phyloP scores from a whole-genome alignment of 2,113 vertebrate species.

The Ellobius talpinus region DNA sequence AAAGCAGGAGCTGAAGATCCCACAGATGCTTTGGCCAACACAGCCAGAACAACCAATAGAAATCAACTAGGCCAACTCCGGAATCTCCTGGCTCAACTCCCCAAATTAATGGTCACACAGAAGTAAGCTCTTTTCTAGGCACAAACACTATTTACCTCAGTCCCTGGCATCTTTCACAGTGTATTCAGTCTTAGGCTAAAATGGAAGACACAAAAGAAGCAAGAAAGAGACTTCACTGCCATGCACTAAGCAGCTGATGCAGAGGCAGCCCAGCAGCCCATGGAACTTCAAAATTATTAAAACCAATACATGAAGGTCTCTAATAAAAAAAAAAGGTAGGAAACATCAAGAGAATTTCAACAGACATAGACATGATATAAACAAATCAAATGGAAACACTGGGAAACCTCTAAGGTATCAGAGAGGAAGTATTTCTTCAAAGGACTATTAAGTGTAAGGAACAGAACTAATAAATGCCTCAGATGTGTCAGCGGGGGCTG shows the following conservation, averaged over 20 bases:
- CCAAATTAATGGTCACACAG: neutral
- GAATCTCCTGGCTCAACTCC: neutral
- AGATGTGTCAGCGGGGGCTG: neutral
- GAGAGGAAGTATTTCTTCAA: neutral
- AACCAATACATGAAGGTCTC: neutral
- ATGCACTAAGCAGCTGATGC: neutral
- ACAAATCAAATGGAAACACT: neutral
- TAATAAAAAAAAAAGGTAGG: neutral
- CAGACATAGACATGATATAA: neutral
- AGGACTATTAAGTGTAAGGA: neutral
- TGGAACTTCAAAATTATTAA: neutral
- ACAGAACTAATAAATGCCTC: neutral
- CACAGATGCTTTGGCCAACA: neutral
- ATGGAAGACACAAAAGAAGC: neutral
- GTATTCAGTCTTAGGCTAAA: neutral
- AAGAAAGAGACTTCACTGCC: neutral
- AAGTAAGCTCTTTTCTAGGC: neutral
- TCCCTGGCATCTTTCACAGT: neutral
- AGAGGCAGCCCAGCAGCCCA: neutral
- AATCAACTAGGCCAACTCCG: neutral
- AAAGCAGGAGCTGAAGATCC: neutral
- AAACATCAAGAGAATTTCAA: neutral
- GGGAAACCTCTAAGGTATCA: neutral
- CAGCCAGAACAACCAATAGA: neutral
- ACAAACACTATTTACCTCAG: neutral